Base-by-base conservation (phyloP, 2,113 vertebrate genomes). In the Oenanthe melanoleuca region DNA sequence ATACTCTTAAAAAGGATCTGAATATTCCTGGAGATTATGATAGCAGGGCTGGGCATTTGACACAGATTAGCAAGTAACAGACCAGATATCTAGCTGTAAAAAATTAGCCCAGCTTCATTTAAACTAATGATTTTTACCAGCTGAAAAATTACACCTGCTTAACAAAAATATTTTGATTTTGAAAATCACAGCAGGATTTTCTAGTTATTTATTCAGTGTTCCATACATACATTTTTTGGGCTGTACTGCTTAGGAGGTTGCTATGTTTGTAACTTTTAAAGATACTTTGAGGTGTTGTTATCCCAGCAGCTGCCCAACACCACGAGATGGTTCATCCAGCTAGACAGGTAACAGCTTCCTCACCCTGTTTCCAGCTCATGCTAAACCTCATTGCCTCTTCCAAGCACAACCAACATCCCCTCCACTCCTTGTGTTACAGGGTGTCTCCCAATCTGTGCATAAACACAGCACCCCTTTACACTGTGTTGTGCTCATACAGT, bases 31-130 rank as follows among this genome's bases (percentile, higher is more conserved):
- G 67, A 73, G 33, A 49, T 38, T 21, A 73, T 56, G 24, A 80
- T 34, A 80, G 52, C 4, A 69, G 14, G 9, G 31, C 28, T 75
- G 59, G 17, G 44, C 55, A 80, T 72, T 38, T 70, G 59, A 89
- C 31, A 82, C 37, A 88, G 64, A 55, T 44, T 70, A 93, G 34
- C 20, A 91, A 74, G 29, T 53, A 82, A 82, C 9, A 60, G 47
- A 67, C 19, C 33, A 88, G 55, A 82, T 65, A 73, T 10, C 24
- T 37, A 79, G 24, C 53, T 88, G 61, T 16, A 81, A 16, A 56
- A 59, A 90, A 89, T 78, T 44, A 96, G 12, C 28, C 42, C 20
- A 78, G 33, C 34, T 89, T 67, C 29, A 67, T 83, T 88, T 87
- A 89, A 91, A 37, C 8, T n/a, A 67, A 3, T 74, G 45, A 81